These are phyloP conservation scores for Homalodisca vitripennis DNA, from an alignment of 1,140 invertebrate genomes.

Conservation along the genomic window DNA sequence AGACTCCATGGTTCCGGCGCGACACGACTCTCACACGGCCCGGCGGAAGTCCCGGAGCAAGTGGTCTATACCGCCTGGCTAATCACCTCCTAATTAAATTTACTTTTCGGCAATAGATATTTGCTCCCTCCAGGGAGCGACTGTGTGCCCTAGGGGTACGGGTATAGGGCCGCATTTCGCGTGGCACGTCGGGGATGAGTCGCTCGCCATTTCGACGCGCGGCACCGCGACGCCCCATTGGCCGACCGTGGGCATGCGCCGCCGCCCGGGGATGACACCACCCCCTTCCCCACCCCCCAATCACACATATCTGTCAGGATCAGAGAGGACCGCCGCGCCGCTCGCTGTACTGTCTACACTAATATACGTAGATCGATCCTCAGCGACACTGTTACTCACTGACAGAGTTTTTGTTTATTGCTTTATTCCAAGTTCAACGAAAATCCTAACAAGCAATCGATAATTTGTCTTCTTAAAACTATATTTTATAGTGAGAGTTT, in stretches of 20 bases:
- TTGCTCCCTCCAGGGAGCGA: not conserved
- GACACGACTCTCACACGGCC: slow-evolving; percentile 9
- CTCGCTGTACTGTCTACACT: not conserved
- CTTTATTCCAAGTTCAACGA: too few species aligned
- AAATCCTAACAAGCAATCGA: too few species aligned
- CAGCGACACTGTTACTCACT: too few species aligned
- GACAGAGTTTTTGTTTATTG: too few species aligned
- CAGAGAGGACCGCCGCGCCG: too few species aligned
- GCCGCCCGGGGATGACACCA: slow-evolving; percentile 1
- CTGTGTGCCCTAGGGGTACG: not conserved
- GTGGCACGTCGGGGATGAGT: not conserved
- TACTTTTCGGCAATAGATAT: slow-evolving; percentile 34
- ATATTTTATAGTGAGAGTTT: too few species aligned
- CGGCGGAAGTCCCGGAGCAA: slow-evolving; percentile 28
- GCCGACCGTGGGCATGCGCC: slow-evolving; percentile 8
- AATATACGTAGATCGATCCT: too few species aligned
- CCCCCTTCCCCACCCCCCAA: too few species aligned
- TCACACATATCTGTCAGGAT: too few species aligned
- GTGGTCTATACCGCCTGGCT: slow-evolving; percentile 24
- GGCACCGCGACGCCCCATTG: slow-evolving; percentile 11
- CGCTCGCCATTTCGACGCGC: slow-evolving; percentile 27
- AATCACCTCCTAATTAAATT: slow-evolving; percentile 33
- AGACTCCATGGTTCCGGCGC: not conserved
- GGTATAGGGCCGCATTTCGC: slow-evolving; percentile 7
- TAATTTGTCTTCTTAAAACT: too few species aligned